These are phyloP conservation scores for Andrena bicolor DNA, from an alignment of 2,888 invertebrate species.

Conservation along the genomic window DNA sequence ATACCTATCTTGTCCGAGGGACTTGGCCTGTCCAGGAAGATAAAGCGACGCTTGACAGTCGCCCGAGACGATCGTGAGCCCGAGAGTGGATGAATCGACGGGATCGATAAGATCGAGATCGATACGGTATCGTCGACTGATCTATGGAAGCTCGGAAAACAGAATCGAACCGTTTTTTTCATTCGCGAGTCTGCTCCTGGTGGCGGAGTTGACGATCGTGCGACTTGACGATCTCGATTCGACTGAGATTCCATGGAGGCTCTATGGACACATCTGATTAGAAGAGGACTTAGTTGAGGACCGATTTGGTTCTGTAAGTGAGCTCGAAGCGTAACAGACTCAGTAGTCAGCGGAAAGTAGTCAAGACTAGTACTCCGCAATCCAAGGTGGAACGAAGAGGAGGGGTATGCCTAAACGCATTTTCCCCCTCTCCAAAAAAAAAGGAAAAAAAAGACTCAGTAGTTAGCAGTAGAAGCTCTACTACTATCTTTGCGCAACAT, in stretches of 20 bases:
- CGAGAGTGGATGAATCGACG: constrained; percentile 18
- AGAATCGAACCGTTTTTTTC: background rate
- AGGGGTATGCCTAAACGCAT: too few relatives aligned
- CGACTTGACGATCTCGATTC: constrained; percentile 3
- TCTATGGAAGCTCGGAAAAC: constrained; percentile 34
- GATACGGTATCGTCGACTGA: constrained; percentile 40
- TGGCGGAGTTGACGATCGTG: background rate
- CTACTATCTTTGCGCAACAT: background rate
- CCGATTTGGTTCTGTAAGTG: too few relatives aligned
- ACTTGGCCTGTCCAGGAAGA: constrained; percentile 31
- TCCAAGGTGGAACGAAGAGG: too few relatives aligned
- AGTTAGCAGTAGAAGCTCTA: too few relatives aligned
- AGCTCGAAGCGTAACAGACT: too few relatives aligned
- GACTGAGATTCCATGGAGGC: background rate
- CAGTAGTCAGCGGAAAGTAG: too few relatives aligned
- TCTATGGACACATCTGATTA: too few relatives aligned
- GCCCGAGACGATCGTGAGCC: constrained; percentile 20
- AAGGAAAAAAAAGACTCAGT: too few relatives aligned
- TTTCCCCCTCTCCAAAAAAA: too few relatives aligned
- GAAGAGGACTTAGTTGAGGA: background rate
- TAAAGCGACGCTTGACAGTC: constrained; percentile 57
- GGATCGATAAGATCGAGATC: constrained; percentile 58
- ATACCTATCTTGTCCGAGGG: constrained; percentile 53
- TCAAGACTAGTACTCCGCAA: too few relatives aligned
- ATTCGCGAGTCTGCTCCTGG: background rate